Conservation (phyloP, 2,113 vertebrate genomes). For the Zingel zingel region DNA sequence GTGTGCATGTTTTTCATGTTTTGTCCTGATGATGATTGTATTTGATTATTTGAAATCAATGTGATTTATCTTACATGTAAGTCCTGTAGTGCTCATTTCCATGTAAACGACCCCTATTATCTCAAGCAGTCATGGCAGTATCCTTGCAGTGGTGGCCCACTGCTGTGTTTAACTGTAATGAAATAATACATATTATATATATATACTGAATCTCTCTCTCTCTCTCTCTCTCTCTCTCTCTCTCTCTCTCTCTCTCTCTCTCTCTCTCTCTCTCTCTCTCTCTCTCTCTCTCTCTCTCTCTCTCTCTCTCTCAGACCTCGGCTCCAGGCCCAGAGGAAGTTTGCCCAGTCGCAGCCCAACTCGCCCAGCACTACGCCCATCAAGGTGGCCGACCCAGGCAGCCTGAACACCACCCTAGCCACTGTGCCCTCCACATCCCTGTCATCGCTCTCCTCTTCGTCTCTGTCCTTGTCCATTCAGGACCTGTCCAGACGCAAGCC, state of each 20-base stretch:
- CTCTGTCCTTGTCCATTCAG: constrained; percentile 92
- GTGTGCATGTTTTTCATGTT: not conserved
- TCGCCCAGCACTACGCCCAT: constrained; percentile 98
- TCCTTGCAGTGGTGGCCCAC: not conserved
- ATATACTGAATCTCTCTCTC: not conserved
- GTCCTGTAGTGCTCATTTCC: not conserved
- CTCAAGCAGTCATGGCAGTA: not conserved
- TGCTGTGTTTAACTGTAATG: not conserved
- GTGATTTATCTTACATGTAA: not conserved
- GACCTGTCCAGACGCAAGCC: constrained; percentile 98
- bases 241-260: constrained; percentile 19
- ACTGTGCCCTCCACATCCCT: constrained; percentile 65
- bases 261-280: constrained; percentile 30
- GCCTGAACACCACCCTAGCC: constrained; percentile 86
- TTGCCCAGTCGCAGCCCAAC: constrained; percentile 99
- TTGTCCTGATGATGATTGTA: not conserved
- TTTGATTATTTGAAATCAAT: not conserved
- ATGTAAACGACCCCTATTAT: not conserved
- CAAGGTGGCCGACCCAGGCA: constrained; percentile 91
- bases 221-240: not conserved
- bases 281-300: too few species aligned
- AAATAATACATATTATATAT: not conserved
- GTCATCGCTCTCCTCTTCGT: constrained; percentile 83
- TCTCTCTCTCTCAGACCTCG: constrained; percentile 87
- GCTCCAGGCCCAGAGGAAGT: constrained; percentile 99